A percentile compares a stretch with the other conserved stretches of the same genome.
Evolutionary conservation across 2,888 invertebrate species (phyloP).

Genomic region (Craniophora ligustri): DNA sequence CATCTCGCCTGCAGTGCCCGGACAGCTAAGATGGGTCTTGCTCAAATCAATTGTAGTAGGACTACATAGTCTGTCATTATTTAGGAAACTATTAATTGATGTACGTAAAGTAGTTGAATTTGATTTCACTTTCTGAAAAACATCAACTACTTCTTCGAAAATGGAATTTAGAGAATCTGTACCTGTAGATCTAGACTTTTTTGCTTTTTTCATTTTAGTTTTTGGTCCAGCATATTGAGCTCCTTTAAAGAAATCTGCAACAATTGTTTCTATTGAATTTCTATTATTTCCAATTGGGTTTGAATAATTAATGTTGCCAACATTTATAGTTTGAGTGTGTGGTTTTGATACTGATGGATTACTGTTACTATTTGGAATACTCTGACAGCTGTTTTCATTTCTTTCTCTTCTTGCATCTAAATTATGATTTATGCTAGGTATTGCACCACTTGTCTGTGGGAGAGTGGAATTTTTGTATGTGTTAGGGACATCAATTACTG

Average conservation of each 20-base stretch:
- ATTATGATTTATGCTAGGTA: background rate
- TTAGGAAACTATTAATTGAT: background rate
- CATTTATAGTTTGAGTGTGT: background rate
- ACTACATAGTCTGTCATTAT: background rate
- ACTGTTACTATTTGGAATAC: background rate
- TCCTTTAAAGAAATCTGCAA: constrained; percentile 6
- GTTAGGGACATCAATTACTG: constrained; percentile 32
- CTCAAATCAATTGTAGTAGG: background rate
- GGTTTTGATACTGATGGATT: background rate
- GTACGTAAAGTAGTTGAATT: too few species aligned
- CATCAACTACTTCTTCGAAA: background rate
- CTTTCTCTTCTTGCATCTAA: background rate
- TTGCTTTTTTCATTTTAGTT: background rate
- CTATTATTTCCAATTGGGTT: background rate
- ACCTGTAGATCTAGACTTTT: background rate
- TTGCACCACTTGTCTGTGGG: background rate
- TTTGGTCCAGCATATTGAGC: background rate
- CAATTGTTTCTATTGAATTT: background rate
- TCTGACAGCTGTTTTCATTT: background rate
- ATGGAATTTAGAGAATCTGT: background rate
- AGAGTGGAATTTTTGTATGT: background rate
- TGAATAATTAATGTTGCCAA: background rate
- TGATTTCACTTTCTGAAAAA: background rate
- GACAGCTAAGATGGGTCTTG: background rate
- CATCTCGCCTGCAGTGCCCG: background rate